Evolutionary conservation across 2,113 vertebrate genomes (phyloP).

Genomic region (Candoia aspera): DNA sequence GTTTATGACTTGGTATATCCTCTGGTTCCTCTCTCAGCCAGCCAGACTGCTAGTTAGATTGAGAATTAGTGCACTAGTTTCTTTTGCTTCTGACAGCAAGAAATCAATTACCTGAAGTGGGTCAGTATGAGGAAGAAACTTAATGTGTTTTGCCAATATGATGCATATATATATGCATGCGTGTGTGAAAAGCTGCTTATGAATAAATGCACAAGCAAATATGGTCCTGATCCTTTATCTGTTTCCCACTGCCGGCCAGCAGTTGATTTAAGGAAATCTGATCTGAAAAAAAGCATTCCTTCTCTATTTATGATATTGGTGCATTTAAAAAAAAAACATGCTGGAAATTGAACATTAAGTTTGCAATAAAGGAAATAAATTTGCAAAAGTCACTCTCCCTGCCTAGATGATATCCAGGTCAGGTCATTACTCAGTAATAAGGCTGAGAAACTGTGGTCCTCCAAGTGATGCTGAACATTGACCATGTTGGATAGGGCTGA

Average conservation of each 20-base stretch:
- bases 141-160: not conserved
- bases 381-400: not conserved
- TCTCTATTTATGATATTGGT: not conserved
- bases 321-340: not conserved
- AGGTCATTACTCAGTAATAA: not conserved
- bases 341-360: not conserved
- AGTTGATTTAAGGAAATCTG: not conserved
- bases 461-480: not conserved
- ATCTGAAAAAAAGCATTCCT: not conserved
- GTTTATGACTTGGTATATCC: not conserved
- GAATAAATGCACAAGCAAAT: not conserved
- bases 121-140: not conserved
- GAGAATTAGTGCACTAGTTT: not conserved
- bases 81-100: not conserved
- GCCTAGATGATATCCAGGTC: not conserved
- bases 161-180: not conserved
- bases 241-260: not conserved
- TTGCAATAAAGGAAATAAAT: not conserved
- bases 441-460: not conserved
- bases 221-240: not conserved
- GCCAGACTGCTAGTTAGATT: not conserved
- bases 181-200: not conserved
- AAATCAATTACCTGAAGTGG: not conserved
- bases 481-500: not conserved
- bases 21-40: not conserved